Evolutionary conservation across 2,797 vertebrate genomes (phyloP).

Genomic region (Scarus forsteni): DNA sequence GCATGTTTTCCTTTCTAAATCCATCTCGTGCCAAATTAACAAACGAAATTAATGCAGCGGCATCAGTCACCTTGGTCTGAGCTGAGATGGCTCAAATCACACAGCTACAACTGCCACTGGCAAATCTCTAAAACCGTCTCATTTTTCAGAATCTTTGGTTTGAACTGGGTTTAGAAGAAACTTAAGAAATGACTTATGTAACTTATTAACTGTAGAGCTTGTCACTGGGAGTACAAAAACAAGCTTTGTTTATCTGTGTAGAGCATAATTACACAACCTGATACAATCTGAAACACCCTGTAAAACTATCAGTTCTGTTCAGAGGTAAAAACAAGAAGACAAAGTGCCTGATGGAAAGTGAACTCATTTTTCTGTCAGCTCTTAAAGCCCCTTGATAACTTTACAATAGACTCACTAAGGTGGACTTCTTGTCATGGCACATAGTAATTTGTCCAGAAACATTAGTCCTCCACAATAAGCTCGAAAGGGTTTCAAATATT

Average conservation of each 20-base stretch:
- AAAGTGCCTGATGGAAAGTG: constrained; percentile 10
- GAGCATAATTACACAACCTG: not conserved
- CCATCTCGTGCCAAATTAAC: too few relatives aligned
- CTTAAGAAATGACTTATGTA: not conserved
- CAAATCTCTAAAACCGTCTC: too few relatives aligned
- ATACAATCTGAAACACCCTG: constrained; percentile 36
- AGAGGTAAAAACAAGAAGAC: constrained; percentile 16
- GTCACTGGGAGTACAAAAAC: constrained; percentile 1
- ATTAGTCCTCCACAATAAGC: constrained; percentile 49
- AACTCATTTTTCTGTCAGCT: not conserved
- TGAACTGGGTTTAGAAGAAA: too few relatives aligned
- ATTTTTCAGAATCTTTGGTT: too few relatives aligned
- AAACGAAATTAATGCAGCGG: too few relatives aligned
- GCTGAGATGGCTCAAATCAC: too few relatives aligned
- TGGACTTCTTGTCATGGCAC: constrained; percentile 2
- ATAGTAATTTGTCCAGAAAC: constrained; percentile 26
- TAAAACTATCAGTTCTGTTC: constrained; percentile 23
- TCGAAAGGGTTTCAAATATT: constrained; percentile 38
- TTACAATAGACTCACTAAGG: constrained; percentile 18
- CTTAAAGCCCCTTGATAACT: constrained; percentile 19
- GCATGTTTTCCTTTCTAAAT: too few relatives aligned
- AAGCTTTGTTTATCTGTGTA: constrained; percentile 1
- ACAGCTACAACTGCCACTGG: too few relatives aligned
- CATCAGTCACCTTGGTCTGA: too few relatives aligned
- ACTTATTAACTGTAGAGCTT: not conserved